Evolutionary conservation across 1,140 invertebrate species (phyloP), one percentile per base, ranked within the genome.

Genomic region (Druon quercuslanigerum): DNA sequence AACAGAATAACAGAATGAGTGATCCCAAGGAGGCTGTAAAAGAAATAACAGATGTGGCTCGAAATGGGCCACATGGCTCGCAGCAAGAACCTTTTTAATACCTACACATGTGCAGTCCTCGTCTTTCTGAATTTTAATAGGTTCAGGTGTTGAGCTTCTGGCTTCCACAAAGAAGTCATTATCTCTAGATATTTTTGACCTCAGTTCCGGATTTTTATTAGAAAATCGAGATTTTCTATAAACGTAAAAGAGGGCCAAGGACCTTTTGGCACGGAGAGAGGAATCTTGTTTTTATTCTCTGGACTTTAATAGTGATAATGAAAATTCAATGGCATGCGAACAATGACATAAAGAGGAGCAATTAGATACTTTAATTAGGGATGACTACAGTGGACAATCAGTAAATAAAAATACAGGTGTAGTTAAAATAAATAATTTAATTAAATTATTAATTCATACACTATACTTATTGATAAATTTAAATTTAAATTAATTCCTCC

Each of bases 51-150:
- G 79, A 85, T 70, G 84, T 82, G 83, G 75, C 73, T 82, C 71
- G 57, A 46, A 71, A 82, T 77, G 75, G 66, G 66, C 83, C 84
- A 86, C 79, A 85, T 86, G 83, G 84, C 83, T 79, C 50, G 75
- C 60, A 71, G 70, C 50, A 51, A 74, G 72, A 51, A 20, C 56
- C 71, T 72, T 66, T 80, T 66, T 73, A 80, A 46, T 46, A 46
- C 40, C 40, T 73, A 57, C 60, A 71, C 79, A 81, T 81, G 79
- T 80, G 71, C 73, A 74, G 56, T 76, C 79, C 79, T 83, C 85
- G 81, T 83, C 83, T 83, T 83, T 84, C 66, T 74, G 40, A 46
- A 46, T 46, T 46, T 46, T 51, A 52, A 51, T 80, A 60, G 75
- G 78, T 51, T 52, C 25, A 66, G 50, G 46, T 57, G 46, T 60